phyloP scores from a whole-genome alignment of 2,888 invertebrate species.

The Dasysyrphus albostriatus region DNA sequence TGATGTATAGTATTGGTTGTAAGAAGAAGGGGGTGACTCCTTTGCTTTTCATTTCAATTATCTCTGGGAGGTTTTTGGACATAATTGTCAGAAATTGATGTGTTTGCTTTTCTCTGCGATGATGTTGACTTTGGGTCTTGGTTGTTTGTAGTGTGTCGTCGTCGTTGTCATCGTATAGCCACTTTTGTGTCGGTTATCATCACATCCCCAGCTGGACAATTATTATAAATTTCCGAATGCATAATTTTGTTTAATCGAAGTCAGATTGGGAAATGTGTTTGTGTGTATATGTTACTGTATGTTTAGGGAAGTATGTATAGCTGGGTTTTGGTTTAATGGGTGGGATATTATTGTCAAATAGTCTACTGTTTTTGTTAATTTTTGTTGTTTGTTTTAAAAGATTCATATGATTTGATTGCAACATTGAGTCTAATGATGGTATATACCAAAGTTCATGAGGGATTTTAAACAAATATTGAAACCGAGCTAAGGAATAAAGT shows the following conservation, averaged over 20 bases:
- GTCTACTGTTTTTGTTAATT: not conserved
- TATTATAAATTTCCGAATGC: constrained; percentile 71
- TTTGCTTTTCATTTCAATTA: constrained; percentile 62
- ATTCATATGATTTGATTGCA: constrained; percentile 3
- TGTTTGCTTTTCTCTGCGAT: constrained; percentile 60
- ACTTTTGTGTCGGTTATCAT: constrained; percentile 17
- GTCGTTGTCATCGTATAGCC: constrained; percentile 15
- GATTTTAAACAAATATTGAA: not conserved
- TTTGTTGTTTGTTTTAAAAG: constrained; percentile 5
- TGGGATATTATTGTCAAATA: constrained; percentile 28
- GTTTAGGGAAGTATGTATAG: not conserved
- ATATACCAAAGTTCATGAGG: not conserved
- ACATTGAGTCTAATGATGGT: not conserved
- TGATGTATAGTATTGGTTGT: not conserved
- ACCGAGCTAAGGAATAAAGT: not conserved
- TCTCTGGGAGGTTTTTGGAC: constrained; percentile 42
- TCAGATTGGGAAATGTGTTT: constrained; percentile 49
- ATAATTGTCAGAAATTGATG: constrained; percentile 71
- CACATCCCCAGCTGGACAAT: constrained; percentile 45
- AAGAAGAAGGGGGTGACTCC: constrained; percentile 1
- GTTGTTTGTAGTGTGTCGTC: not conserved
- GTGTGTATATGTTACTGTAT: not conserved
- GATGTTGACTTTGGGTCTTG: constrained; percentile 32
- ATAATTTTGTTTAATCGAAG: constrained; percentile 72
- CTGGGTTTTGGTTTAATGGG: constrained; percentile 47